A percentile compares a stretch with the other conserved stretches of the same genome.
Evolutionary conservation across 2,888 invertebrate species (phyloP).

Genomic region (Troides aeacus): DNA sequence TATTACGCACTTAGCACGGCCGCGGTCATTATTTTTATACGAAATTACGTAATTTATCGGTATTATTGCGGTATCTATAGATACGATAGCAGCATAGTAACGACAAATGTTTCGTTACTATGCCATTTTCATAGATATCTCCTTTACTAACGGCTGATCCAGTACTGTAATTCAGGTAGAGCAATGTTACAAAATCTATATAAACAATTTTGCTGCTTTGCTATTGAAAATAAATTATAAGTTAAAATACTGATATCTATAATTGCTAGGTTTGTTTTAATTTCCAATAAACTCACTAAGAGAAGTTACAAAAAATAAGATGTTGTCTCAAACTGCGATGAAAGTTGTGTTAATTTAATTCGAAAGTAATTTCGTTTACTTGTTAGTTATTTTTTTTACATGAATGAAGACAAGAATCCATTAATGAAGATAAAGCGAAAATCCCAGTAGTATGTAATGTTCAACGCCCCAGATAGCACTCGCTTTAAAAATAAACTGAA

Average conservation of each 20-base stretch:
- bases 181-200: neutral
- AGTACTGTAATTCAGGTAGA: neutral
- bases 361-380: constrained; percentile 13
- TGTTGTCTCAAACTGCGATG: neutral
- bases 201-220: neutral
- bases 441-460: constrained; percentile 22
- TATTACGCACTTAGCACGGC: constrained; percentile 1
- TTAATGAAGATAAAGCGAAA: constrained; percentile 20
- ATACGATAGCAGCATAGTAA: too few relatives aligned
- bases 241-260: neutral
- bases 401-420: constrained; percentile 26
- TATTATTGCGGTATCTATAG: constrained; percentile 11
- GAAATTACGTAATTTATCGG: constrained; percentile 15
- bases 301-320: neutral
- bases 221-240: constrained; percentile 2
- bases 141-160: neutral
- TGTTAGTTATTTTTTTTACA: constrained; percentile 14
- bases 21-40: constrained; percentile 7
- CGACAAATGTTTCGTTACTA: constrained; percentile 4
- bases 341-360: neutral
- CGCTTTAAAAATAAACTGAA: constrained; percentile 23
- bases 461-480: constrained; percentile 17
- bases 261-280: too few relatives aligned
- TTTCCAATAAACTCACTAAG: neutral
- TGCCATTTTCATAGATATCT: neutral